These are phyloP conservation scores for Myotis yumanensis DNA, from an alignment of 2,113 vertebrate genomes.

Conservation along the genomic window DNA sequence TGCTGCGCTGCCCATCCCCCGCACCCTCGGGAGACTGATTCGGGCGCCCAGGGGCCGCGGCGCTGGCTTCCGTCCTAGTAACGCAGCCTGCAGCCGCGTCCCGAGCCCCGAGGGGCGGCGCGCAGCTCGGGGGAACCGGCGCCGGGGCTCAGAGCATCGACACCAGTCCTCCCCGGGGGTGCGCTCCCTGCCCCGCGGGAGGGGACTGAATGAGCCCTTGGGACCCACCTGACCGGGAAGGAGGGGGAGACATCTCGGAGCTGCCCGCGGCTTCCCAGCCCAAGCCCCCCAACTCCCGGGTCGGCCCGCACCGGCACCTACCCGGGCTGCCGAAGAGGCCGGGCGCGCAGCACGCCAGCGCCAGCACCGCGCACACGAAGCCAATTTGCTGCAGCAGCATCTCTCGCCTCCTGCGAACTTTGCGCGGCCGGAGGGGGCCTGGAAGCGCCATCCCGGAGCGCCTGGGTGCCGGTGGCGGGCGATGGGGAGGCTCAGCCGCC, in stretches of 20 bases:
- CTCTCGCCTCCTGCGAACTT: conserved; percentile 95
- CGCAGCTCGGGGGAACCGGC: not conserved
- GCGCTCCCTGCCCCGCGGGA: not conserved
- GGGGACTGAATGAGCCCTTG: not conserved
- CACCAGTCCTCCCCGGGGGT: not conserved
- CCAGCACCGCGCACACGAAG: conserved; percentile 93
- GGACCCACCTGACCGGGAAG: not conserved
- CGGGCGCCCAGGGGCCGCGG: not conserved
- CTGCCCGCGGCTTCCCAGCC: not conserved
- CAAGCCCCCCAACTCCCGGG: not conserved
- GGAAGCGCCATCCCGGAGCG: conserved; percentile 66
- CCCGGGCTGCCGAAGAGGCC: conserved; percentile 89
- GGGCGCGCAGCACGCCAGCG: conserved; percentile 91
- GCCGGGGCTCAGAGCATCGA: not conserved
- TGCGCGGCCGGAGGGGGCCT: conserved; percentile 82
- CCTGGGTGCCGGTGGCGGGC: not conserved
- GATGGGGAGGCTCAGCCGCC: not conserved
- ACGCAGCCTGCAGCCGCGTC: conserved; percentile 29
- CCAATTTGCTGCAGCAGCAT: conserved; percentile 94
- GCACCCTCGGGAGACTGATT: not conserved
- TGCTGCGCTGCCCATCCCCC: not conserved
- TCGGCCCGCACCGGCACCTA: conserved; percentile 81
- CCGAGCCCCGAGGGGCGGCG: conserved; percentile 8
- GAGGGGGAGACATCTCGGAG: not conserved
- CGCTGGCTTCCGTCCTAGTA: not conserved